These are phyloP conservation scores for Danionella dracula DNA, from an alignment of 2,797 vertebrate genomes.

Conservation along the genomic window DNA sequence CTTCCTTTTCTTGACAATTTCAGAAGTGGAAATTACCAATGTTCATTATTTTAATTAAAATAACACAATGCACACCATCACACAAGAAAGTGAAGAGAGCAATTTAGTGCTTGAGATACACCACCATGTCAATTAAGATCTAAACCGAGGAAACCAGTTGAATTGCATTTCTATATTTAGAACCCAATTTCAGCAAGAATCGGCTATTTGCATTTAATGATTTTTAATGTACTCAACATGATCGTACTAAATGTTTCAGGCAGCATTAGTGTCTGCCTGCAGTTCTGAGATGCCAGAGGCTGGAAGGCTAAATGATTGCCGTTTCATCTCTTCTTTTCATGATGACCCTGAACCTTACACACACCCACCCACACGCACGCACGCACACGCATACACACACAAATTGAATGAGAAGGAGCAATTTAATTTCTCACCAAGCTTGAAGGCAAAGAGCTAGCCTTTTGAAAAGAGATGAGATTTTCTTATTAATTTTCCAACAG, in stretches of 20 bases:
- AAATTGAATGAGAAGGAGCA: background rate
- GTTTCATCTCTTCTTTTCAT: conserved; percentile 5
- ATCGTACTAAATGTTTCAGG: background rate
- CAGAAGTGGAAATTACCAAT: too few species aligned
- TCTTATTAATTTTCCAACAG: conserved; percentile 2
- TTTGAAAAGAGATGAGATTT: conserved; percentile 14
- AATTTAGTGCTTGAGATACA: background rate
- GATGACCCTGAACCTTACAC: background rate
- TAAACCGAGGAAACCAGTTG: background rate
- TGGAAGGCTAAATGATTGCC: conserved; percentile 2
- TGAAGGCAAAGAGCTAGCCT: background rate
- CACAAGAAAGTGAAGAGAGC: background rate
- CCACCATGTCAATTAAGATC: too few species aligned
- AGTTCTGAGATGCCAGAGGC: background rate
- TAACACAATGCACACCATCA: background rate
- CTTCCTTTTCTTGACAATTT: too few species aligned
- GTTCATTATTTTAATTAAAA: too few species aligned
- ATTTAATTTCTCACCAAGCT: conserved; percentile 7
- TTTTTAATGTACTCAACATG: background rate
- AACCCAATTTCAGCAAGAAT: background rate
- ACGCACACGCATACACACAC: background rate
- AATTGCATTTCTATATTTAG: background rate
- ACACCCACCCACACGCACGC: background rate
- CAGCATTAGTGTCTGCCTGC: background rate
- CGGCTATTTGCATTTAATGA: background rate